phyloP scores from a whole-genome alignment of 2,113 vertebrate genomes.

The Cyphotilapia sp. region DNA sequence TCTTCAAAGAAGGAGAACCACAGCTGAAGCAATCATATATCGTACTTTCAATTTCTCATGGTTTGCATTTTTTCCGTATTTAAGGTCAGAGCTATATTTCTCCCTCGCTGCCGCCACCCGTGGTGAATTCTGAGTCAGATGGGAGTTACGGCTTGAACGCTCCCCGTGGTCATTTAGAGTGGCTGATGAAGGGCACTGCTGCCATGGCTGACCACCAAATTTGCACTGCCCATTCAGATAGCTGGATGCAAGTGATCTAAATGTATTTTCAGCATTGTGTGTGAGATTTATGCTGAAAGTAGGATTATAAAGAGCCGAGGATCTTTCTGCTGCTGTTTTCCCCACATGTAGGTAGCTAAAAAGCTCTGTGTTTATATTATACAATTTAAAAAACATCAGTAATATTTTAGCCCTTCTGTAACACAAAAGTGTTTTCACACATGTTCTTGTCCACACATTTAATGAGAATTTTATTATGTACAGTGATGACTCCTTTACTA shows the following conservation, averaged over 20 bases:
- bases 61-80: neutral
- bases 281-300: neutral
- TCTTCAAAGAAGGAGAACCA: neutral
- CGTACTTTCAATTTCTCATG: neutral
- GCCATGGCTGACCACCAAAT: neutral
- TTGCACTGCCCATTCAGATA: neutral
- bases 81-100: neutral
- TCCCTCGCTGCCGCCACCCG: neutral
- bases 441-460: neutral
- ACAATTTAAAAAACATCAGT: neutral
- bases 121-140: constrained; percentile 4
- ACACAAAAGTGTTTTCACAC: neutral
- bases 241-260: neutral
- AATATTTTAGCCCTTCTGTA: neutral
- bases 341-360: neutral
- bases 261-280: neutral
- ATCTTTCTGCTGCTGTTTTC: neutral
- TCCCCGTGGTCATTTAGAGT: constrained; percentile 3
- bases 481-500: neutral
- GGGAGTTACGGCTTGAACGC: constrained; percentile 18
- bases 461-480: neutral
- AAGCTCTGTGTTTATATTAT: neutral
- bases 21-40: neutral
- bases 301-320: too few relatives aligned
- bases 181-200: constrained; percentile 17